These are phyloP conservation scores for Drosophila dunni DNA, from an alignment of 1,140 invertebrate genomes.

Conservation along the genomic window DNA sequence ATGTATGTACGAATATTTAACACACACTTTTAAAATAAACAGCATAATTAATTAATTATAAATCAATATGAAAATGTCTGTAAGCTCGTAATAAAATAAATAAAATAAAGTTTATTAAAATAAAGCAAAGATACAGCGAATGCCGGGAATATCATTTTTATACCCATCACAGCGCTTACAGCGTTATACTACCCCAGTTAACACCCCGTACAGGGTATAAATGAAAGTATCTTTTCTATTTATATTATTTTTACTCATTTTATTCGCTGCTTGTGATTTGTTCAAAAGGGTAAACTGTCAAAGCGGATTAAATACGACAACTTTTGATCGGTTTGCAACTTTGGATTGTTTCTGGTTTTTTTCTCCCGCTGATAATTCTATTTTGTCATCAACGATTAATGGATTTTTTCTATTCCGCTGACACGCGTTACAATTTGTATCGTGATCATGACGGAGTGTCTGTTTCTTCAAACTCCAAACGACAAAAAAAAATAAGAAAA, in stretches of 20 bases:
- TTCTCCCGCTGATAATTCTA: slow-evolving; percentile 54
- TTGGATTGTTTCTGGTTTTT: background rate
- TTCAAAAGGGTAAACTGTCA: slow-evolving; percentile 25
- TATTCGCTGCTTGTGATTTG: slow-evolving; percentile 1
- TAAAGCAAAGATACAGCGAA: slow-evolving; percentile 17
- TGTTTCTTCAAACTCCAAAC: slow-evolving; percentile 37
- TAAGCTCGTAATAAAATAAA: slow-evolving; percentile 33
- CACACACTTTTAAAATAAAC: slow-evolving; percentile 21
- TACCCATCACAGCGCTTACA: too few relatives aligned
- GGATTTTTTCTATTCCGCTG: slow-evolving; percentile 62
- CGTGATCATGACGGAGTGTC: slow-evolving; percentile 51
- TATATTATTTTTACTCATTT: background rate
- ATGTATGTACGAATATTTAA: slow-evolving; percentile 28
- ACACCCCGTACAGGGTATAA: background rate
- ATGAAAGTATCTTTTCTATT: slow-evolving; percentile 22
- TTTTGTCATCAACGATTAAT: slow-evolving; percentile 75
- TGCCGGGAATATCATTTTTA: background rate
- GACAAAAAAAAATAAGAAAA: slow-evolving; percentile 5
- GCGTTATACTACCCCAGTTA: background rate
- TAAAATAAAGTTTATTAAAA: slow-evolving; percentile 21
- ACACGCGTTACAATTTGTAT: slow-evolving; percentile 56
- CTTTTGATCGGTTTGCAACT: slow-evolving; percentile 37
- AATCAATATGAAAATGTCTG: slow-evolving; percentile 23
- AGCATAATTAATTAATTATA: background rate
- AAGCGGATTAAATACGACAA: slow-evolving; percentile 43